These are phyloP conservation scores for Metellina segmentata DNA, from an alignment of 2,888 invertebrate genomes.

Conservation along the genomic window DNA sequence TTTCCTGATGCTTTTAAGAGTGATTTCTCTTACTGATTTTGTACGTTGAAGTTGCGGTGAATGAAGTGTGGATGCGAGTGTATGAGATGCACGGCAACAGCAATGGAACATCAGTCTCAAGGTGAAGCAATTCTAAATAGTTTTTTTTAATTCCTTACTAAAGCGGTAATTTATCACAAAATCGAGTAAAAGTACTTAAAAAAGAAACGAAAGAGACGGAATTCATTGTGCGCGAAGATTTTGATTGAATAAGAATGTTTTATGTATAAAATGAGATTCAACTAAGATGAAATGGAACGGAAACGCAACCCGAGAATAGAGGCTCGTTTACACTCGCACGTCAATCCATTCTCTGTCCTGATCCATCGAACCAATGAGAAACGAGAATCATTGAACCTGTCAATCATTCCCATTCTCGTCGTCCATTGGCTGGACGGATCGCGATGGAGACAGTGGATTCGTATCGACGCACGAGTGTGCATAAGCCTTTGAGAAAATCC, in stretches of 20 bases:
- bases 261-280: neutral
- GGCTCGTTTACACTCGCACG: too few species aligned
- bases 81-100: neutral
- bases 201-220: slow-evolving; percentile 36
- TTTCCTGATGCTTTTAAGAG: too few species aligned
- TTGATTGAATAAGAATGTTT: neutral
- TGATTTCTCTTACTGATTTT: too few species aligned
- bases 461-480: too few species aligned
- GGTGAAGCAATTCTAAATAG: neutral
- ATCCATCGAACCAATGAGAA: too few species aligned
- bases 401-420: too few species aligned
- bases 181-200: neutral
- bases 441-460: too few species aligned
- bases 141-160: neutral
- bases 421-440: too few species aligned
- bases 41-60: too few species aligned
- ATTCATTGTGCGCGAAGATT: slow-evolving; percentile 27
- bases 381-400: too few species aligned
- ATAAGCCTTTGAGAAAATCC: neutral
- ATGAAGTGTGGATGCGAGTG: too few species aligned
- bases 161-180: neutral
- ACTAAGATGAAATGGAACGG: neutral
- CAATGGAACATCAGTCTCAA: neutral
- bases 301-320: neutral
- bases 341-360: too few species aligned